Base-by-base conservation (phyloP, 2,113 vertebrate species). In the Baryphthengus martii region DNA sequence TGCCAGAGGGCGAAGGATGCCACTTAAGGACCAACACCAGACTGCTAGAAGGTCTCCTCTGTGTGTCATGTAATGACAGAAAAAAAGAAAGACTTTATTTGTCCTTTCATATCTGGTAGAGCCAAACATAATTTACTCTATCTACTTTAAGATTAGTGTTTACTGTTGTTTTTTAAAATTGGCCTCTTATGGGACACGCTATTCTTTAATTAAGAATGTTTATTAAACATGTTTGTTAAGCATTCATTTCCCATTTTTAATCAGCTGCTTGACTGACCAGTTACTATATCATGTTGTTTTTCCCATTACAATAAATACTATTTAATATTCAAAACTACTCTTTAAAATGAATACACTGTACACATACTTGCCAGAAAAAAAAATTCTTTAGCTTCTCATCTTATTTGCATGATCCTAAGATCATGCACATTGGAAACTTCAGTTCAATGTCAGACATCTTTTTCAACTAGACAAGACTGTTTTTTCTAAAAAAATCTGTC, bases 381-480 rank as follows among this genome's bases (percentile, higher is more conserved):
- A 10, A 0, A 0, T 10, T 40, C 8, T 35, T 44, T 9, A 24
- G 13, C 14, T 68, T 61, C 33, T 29, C 52, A 49, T 28, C 40
- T 67, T 39, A 35, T 26, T 66, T 15, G 6, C 16, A 13, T 44
- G 31, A 56, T 50, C 6, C 31, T 28, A 53, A 19, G 10, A 61
- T 31, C 11, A 39, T 3, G 5, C 1, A 0, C 8, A 13, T 29
- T 50, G 12, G 29, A 42, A 61, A 62, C 7, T 37, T 61, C 19
- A 24, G 17, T 53, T 72, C 78, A 73, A 49, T n/a, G 20, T 50
- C 42, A 52, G 47, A n/a, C 3, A 4, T 25, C 19, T 44, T 45
- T 45, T 75, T 63, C 29, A 55, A 39, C 11, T 35, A 17, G 37
- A 49, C 33, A 74, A 85, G 68, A 63, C 39, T 13, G 17, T 19